Conservation (phyloP, 2,797 vertebrate species). For the Enteromius viviparus region DNA sequence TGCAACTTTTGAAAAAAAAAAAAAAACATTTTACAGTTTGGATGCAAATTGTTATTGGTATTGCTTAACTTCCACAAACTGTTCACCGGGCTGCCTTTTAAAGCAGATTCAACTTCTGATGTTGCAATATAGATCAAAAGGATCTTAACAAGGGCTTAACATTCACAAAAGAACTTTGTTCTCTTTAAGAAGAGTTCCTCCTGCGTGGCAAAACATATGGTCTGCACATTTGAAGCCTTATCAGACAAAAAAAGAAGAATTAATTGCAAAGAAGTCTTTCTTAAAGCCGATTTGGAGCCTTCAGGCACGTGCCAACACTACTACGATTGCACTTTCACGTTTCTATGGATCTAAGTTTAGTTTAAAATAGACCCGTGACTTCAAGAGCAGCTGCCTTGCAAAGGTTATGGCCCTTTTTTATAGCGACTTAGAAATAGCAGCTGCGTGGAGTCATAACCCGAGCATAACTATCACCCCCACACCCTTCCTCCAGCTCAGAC, state of each 20-base stretch:
- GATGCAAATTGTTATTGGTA: not conserved
- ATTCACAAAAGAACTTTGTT: not conserved
- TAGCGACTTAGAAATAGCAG: conserved; percentile 57
- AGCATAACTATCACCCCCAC: conserved; percentile 12
- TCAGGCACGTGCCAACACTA: conserved; percentile 6
- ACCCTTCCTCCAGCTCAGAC: not conserved
- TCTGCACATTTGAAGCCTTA: not conserved
- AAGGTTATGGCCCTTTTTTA: conserved; percentile 61
- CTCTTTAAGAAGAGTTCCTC: not conserved
- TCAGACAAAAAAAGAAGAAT: not conserved
- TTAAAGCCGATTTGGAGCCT: not conserved
- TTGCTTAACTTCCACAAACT: not conserved
- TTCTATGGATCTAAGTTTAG: conserved; percentile 63
- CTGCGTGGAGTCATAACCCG: conserved; percentile 32
- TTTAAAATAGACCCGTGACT: conserved; percentile 55
- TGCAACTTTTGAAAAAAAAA: not conserved
- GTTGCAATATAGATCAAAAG: not conserved
- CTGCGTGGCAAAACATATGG: conserved; percentile 10
- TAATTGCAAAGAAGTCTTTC: not conserved
- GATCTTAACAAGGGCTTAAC: not conserved
- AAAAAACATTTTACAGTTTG: not conserved
- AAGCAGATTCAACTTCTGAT: not conserved
- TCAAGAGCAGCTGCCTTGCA: conserved; percentile 59
- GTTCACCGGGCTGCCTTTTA: not conserved
- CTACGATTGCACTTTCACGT: conserved; percentile 50